Evolutionary conservation across 2,888 invertebrate species (phyloP).

Genomic region (Apamea sordens): DNA sequence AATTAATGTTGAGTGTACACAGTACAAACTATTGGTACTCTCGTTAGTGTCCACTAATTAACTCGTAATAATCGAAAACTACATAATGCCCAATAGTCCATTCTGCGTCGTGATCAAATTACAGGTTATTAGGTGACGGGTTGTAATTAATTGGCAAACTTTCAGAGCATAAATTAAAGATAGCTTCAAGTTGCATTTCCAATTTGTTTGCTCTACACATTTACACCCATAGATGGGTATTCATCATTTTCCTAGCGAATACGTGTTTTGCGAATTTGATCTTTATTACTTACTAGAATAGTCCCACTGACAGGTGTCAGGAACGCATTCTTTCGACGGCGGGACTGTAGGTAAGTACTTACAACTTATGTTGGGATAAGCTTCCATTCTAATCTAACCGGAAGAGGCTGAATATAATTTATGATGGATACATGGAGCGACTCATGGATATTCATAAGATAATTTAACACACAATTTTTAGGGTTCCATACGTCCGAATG

Average conservation of each 20-base stretch:
- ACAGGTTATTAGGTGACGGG: slow-evolving; percentile 40
- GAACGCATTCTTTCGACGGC: not conserved
- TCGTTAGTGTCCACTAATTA: slow-evolving; percentile 79
- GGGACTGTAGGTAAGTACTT: not conserved
- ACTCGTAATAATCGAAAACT: slow-evolving; percentile 74
- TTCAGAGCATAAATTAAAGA: slow-evolving; percentile 22
- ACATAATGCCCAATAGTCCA: slow-evolving; percentile 63
- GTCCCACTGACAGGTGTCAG: not conserved
- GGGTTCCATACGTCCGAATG: not conserved
- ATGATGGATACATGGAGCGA: not conserved
- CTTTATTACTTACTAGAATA: not conserved
- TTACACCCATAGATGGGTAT: not conserved
- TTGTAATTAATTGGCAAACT: slow-evolving; percentile 61
- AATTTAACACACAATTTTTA: not conserved
- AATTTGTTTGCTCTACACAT: not conserved
- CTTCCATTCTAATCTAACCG: not conserved
- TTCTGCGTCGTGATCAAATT: slow-evolving; percentile 57
- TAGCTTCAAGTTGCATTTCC: not conserved
- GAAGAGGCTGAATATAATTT: not conserved
- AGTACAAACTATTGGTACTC: slow-evolving; percentile 72
- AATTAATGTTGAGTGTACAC: slow-evolving; percentile 78
- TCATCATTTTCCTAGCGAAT: not conserved
- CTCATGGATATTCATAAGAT: not conserved
- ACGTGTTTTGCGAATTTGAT: not conserved
- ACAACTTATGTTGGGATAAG: not conserved